Percentiles rank a stretch among this genome's conserved stretches.
Conservation (phyloP, 2,113 vertebrate genomes). For the Indicator maculatus region DNA sequence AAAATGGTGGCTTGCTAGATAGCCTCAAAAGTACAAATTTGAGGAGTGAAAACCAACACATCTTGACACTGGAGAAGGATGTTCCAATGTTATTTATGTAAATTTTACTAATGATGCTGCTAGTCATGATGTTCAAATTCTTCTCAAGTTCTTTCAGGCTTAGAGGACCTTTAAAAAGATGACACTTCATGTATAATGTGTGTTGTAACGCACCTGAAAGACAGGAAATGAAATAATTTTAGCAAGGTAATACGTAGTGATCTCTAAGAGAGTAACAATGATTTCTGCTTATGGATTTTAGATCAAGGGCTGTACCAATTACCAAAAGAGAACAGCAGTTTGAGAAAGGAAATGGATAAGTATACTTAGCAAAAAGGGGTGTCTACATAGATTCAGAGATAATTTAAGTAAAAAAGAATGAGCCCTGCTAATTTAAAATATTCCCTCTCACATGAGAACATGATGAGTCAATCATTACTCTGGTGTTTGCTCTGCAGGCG, state of each 20-base stretch:
- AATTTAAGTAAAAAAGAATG: constrained; percentile 30
- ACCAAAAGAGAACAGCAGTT: background rate
- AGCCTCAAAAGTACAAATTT: background rate
- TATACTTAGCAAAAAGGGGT: background rate
- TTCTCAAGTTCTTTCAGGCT: background rate
- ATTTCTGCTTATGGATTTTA: constrained; percentile 5
- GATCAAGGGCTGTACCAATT: background rate
- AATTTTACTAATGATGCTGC: constrained; percentile 1
- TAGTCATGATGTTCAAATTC: background rate
- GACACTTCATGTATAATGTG: background rate
- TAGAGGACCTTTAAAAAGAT: background rate
- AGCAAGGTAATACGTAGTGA: background rate
- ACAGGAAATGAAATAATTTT: background rate
- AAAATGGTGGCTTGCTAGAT: background rate
- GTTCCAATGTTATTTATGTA: background rate
- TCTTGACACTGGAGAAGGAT: background rate
- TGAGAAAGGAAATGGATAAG: background rate
- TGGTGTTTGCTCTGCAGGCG: constrained; percentile 43
- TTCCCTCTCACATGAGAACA: constrained; percentile 33
- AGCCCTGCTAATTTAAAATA: constrained; percentile 43
- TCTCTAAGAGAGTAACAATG: background rate
- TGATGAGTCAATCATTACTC: constrained; percentile 62
- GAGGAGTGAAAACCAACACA: background rate
- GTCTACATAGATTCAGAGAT: background rate
- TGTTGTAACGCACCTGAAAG: background rate